Base-by-base conservation (phyloP, 2,888 invertebrate genomes). In the Tiliacea aurago region DNA sequence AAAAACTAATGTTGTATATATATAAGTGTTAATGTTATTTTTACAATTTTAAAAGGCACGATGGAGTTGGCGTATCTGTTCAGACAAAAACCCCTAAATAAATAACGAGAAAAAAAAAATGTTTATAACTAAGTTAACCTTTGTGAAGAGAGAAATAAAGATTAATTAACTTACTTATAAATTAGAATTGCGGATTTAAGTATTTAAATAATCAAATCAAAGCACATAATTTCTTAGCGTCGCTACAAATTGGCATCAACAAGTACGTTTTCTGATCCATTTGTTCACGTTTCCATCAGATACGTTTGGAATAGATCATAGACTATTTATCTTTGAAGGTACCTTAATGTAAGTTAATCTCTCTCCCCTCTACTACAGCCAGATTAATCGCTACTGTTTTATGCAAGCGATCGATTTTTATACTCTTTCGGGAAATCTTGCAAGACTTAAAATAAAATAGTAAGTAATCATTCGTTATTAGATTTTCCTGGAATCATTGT, bases 321-420 rank as follows among this genome's bases (percentile, higher is more conserved):
- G 4, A 28, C 28, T 70, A 69, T 70, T 49, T 69, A 28, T 51
- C 69, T 49, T 28, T 15, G 59, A 59, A 59, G 49, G 49, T 49
- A 28, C 47, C 43, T 20, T 76, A 56, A 66, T 55, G n/a, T 56
- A 49, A 56, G 41, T 76, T 65, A 49, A 76, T 76, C 23, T 33
- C 11, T 15, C 23, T 58, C 49, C 41, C 62, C 28, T n/a, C 53
- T 45, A 37, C 53, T 55, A 49, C 28, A 33, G 20, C 15, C 15
- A 49, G 15, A 66, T 76, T 49, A 66, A 55, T 47, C n/a, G 43
- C 67, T 67, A 58, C 56, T 74, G 56, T 76, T 56, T 76, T 49
- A 67, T 67, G 56, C 41, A 56, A 47, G 41, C n/a, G n/a, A 56
- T 76, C 76, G 47, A 41, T 76, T 47, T 49, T 56, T 56, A 20